Evolutionary conservation across 1,140 invertebrate species (phyloP), one percentile per base, ranked within the genome.

Genomic region (Brachionus rubens): DNA sequence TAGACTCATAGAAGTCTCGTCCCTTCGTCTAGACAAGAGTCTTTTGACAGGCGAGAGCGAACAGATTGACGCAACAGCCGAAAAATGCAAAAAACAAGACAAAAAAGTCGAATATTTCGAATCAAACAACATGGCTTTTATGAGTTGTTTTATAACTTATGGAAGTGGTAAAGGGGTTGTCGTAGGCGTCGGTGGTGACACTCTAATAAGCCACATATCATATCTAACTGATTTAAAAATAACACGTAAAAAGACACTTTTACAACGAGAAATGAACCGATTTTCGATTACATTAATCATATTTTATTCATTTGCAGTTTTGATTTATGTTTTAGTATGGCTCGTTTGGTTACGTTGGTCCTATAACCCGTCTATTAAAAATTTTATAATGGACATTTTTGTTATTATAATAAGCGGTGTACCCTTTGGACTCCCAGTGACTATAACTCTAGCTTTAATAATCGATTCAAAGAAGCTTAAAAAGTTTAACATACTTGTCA

Each of bases 371-470:
- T 41, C 33, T 14, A 10, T 65, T 14, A 41, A 40, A 41, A 65
- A n/a, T 65, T 65, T 65, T 65, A 76, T 88, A 1, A 87, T 97
- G 43, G 95, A 98, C 82, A 98, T 99, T 93, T 96, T 99, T 83
- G 98, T 94, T n/a, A 98, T 99, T 79, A 91, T 95, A 48, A 96
- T 98, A 62, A 89, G 94, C 88, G 96, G 96, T 72, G 99, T 99
- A 80, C 96, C 96, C 36, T 97, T 99, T 88, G 92, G 97, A 68
- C 86, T 99, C 52, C 97, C 97, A 0, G 97, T 99, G 0, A 99
- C 97, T 0, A 96, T 99, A 14, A 99, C 96, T 0, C 84, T 99
- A 75, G 97, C 96, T 0, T 87, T 99, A 70, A 97, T 96, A 9
- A 96, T 99, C 0, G 59, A 65, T 41, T 65, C 59, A 19, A 65